Evolutionary conservation across 2,888 invertebrate genomes (phyloP), one percentile per base, ranked within the genome.

Genomic region (Megaustenia siamemsis): DNA sequence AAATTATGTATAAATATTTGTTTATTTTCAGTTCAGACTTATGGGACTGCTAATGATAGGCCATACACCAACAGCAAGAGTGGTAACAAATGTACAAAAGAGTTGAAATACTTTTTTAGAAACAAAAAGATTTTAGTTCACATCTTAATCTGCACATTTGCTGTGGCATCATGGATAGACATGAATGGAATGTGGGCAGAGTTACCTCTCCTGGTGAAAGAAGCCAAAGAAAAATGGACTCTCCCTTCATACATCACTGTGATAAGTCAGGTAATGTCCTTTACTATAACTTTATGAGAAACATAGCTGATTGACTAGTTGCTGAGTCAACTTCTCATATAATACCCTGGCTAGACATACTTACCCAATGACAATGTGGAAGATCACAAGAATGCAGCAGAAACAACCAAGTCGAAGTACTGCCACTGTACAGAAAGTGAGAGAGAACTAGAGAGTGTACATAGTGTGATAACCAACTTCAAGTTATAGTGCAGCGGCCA

Each of bases 131-230:
- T 91, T 10, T 60, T 90, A 10, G 90, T 92, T 6, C 91, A 90
- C 81, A 8, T 96, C 86, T 94, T 97, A 84, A 96, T 97, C 88
- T 95, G 96, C 86, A 94, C 96, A 90, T 98, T 98, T 96, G 95
- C 94, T 10, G 93, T 95, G 35, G 93, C 94, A 38, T 94, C 98
- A 66, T 98, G 98, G 98, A 95, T 98, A 89, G 97, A 96, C 75
- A 96, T 98, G 79, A 98, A 98, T 94, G 97, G 97, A n/a, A 95
- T 97, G 87, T 98, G 96, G 95, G 96, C 97, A 87, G 97, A 98
- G 94, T 94, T 98, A 87, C 98, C 98, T 24, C 94, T 97, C 88
- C 95, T 98, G 83, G 97, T 97, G 15, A 95, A 96, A 86, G 95
- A 94, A 60, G 96, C 97, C 77, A 98, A 98, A 0, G 98, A 98